These are phyloP conservation scores for Hycleus cichorii DNA, from an alignment of 1,140 invertebrate species.

Conservation along the genomic window DNA sequence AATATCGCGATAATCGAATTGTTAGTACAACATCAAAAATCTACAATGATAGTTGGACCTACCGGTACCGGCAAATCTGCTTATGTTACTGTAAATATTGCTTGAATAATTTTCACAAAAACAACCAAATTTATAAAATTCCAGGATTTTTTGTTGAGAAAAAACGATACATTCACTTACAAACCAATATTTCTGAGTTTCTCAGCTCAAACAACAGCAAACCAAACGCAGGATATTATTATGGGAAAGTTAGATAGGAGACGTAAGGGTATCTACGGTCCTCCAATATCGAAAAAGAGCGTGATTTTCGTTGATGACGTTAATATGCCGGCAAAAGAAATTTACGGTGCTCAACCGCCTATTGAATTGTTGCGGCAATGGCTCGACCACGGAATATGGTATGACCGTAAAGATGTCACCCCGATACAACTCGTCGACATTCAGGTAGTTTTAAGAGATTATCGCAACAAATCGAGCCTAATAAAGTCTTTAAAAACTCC, in stretches of 20 bases:
- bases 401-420: slow-evolving; percentile 80
- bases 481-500: slow-evolving; percentile 4
- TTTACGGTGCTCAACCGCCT: slow-evolving; percentile 85
- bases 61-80: slow-evolving; percentile 90
- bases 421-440: slow-evolving; percentile 84
- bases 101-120: not conserved
- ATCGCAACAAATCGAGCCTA: not conserved
- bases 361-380: slow-evolving; percentile 86
- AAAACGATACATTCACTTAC: slow-evolving; percentile 70
- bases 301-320: slow-evolving; percentile 93
- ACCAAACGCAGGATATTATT: slow-evolving; percentile 91
- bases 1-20: slow-evolving; percentile 70
- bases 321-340: slow-evolving; percentile 82
- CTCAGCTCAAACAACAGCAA: slow-evolving; percentile 88
- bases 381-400: slow-evolving; percentile 87
- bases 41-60: slow-evolving; percentile 79
- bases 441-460: slow-evolving; percentile 48
- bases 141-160: slow-evolving; percentile 73
- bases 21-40: slow-evolving; percentile 71
- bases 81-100: slow-evolving; percentile 56
- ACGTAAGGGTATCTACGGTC: slow-evolving; percentile 89
- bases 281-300: slow-evolving; percentile 80
- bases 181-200: slow-evolving; percentile 86
- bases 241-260: slow-evolving; percentile 92
- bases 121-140: slow-evolving; percentile 8